Evolutionary conservation across 1,140 invertebrate genomes (phyloP).

Genomic region (Pogonus chalceus): DNA sequence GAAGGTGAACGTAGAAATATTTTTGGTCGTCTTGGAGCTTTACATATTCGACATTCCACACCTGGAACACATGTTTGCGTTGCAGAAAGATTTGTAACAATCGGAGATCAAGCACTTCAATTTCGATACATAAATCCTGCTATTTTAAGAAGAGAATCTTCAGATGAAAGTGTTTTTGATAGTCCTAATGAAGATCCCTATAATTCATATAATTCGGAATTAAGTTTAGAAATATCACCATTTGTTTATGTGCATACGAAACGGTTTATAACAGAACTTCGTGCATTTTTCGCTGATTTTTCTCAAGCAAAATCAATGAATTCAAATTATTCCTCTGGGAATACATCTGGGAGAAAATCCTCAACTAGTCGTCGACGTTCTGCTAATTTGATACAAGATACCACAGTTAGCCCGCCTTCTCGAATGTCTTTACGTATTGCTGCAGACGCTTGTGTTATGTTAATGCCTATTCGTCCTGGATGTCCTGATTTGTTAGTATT

Average conservation of each 20-base stretch:
- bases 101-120: constrained; percentile 69
- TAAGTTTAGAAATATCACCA: constrained; percentile 75
- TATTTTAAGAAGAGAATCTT: constrained; percentile 19
- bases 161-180: no score
- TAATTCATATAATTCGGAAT: constrained; percentile 60
- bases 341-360: no score
- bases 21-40: constrained; percentile 61
- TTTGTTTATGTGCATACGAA: constrained; percentile 92
- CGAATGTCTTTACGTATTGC: constrained; percentile 58
- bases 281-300: constrained; percentile 57
- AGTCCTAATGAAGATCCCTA: background rate
- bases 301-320: constrained; percentile 17
- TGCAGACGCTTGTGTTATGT: constrained; percentile 73
- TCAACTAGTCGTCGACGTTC: no score
- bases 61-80: constrained; percentile 61
- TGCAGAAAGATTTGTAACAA: constrained; percentile 76
- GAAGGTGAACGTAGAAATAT: constrained; percentile 18
- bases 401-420: no score
- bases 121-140: constrained; percentile 56
- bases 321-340: no score
- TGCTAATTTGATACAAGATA: no score
- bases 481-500: constrained; percentile 68
- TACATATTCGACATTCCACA: constrained; percentile 73
- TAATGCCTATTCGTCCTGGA: constrained; percentile 77
- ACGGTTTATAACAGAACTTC: constrained; percentile 79